phyloP scores from a whole-genome alignment of 2,113 vertebrate genomes.

The Rhinoderma darwinii region DNA sequence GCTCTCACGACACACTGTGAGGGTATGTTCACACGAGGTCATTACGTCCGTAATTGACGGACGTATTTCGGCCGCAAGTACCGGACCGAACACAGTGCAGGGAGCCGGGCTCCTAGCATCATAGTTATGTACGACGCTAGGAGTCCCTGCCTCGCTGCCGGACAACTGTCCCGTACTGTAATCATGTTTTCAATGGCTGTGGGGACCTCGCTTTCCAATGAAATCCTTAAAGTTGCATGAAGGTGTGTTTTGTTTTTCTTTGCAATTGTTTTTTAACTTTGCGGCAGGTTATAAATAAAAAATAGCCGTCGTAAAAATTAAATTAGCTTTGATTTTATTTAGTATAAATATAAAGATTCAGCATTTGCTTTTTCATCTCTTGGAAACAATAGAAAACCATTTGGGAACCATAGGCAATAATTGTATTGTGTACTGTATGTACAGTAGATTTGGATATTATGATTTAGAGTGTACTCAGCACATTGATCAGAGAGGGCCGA shows the following conservation, averaged over 20 bases:
- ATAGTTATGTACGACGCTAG: too few species aligned
- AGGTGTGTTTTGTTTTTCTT: background rate
- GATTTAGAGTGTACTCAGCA: conserved; percentile 5
- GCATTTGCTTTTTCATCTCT: background rate
- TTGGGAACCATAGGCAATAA: conserved; percentile 4
- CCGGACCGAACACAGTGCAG: too few species aligned
- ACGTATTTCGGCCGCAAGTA: too few species aligned
- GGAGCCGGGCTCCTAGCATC: too few species aligned
- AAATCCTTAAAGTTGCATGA: background rate
- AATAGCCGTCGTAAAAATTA: background rate
- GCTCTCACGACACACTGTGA: too few species aligned
- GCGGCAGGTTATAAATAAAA: background rate
- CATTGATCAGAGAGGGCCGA: conserved; percentile 17
- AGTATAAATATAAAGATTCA: conserved; percentile 24
- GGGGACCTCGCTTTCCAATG: background rate
- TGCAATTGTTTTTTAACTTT: background rate
- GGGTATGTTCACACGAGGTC: too few species aligned
- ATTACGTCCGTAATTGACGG: too few species aligned
- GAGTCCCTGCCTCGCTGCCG: too few species aligned
- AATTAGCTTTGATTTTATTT: conserved; percentile 20
- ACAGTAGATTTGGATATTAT: background rate
- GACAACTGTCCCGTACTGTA: too few species aligned
- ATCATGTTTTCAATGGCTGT: too few species aligned
- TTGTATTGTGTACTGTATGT: background rate
- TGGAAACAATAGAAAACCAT: background rate